phyloP scores from a whole-genome alignment of 2,888 invertebrate genomes.

The Opisthograptis luteolata region DNA sequence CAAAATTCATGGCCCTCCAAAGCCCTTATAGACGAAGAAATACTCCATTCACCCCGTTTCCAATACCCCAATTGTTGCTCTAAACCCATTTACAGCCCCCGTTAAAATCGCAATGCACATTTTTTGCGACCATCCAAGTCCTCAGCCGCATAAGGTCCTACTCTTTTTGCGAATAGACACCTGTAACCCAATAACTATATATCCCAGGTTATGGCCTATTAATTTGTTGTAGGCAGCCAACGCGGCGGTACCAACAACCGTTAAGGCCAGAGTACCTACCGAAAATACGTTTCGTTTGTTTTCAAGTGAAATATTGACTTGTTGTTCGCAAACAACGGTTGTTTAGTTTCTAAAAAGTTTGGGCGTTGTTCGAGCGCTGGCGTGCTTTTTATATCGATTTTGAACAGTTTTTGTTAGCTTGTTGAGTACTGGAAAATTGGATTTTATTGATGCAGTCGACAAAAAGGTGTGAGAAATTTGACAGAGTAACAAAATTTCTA shows the following conservation, averaged over 20 bases:
- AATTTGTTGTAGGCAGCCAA: slow-evolving; percentile 61
- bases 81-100: slow-evolving; percentile 12
- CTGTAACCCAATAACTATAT: slow-evolving; percentile 59
- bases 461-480: too few species aligned
- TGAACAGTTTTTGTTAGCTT: slow-evolving; percentile 10
- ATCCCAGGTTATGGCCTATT: slow-evolving; percentile 65
- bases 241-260: slow-evolving; percentile 37
- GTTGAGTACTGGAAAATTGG: background rate
- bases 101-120: slow-evolving; percentile 14
- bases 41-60: slow-evolving; percentile 1
- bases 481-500: too few species aligned
- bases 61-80: slow-evolving; percentile 13
- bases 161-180: slow-evolving; percentile 39
- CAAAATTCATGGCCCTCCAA: too few species aligned
- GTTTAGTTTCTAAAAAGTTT: slow-evolving; percentile 26
- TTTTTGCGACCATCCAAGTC: slow-evolving; percentile 12
- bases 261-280: slow-evolving; percentile 34
- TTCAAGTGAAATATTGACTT: slow-evolving; percentile 35
- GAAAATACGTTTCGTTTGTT: slow-evolving; percentile 38
- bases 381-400: slow-evolving; percentile 8
- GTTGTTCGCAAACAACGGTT: slow-evolving; percentile 26
- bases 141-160: slow-evolving; percentile 15
- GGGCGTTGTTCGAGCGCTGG: slow-evolving; percentile 5
- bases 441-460: slow-evolving; percentile 10
- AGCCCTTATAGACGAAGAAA: background rate